phyloP scores from a whole-genome alignment of 2,888 invertebrate species.

The Dilophus febrilis region DNA sequence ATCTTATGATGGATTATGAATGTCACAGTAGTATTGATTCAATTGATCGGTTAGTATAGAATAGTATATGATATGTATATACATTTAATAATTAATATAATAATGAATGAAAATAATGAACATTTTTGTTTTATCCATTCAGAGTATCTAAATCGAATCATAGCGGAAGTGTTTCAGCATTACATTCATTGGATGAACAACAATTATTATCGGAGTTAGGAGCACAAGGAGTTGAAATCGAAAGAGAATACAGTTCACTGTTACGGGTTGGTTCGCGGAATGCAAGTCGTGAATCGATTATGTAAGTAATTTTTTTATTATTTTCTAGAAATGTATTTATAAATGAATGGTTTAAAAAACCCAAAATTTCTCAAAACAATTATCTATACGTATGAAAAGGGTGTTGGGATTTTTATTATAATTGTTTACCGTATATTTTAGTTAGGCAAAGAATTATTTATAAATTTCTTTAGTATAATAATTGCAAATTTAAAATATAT shows the following conservation, averaged over 20 bases:
- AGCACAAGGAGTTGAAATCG: conserved; percentile 33
- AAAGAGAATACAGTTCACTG: conserved; percentile 38
- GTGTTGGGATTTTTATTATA: too few relatives aligned
- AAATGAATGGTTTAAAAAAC: too few relatives aligned
- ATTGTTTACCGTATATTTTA: too few relatives aligned
- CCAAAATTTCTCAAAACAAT: too few relatives aligned
- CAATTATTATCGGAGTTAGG: conserved; percentile 33
- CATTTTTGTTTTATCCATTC: conserved; percentile 7
- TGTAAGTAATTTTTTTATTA: conserved; percentile 15
- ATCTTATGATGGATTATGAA: conserved; percentile 76
- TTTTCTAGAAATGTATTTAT: too few relatives aligned
- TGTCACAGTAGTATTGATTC: conserved; percentile 30
- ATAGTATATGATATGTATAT: background rate
- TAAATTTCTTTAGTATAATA: too few relatives aligned
- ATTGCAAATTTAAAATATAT: too few relatives aligned
- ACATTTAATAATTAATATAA: conserved; percentile 5
- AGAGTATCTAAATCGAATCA: conserved; percentile 22
- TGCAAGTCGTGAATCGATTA: conserved; percentile 23
- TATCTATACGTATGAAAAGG: too few relatives aligned
- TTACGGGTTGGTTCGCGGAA: conserved; percentile 27
- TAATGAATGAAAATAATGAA: too few relatives aligned
- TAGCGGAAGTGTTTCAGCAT: conserved; percentile 30
- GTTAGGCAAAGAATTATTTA: too few relatives aligned
- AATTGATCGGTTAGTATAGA: conserved; percentile 21
- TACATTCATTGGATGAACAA: conserved; percentile 37